A percentile compares a stretch with the other conserved stretches of the same genome.
phyloP scores from a whole-genome alignment of 1,140 invertebrate species.

The Trichonephila clavata region DNA sequence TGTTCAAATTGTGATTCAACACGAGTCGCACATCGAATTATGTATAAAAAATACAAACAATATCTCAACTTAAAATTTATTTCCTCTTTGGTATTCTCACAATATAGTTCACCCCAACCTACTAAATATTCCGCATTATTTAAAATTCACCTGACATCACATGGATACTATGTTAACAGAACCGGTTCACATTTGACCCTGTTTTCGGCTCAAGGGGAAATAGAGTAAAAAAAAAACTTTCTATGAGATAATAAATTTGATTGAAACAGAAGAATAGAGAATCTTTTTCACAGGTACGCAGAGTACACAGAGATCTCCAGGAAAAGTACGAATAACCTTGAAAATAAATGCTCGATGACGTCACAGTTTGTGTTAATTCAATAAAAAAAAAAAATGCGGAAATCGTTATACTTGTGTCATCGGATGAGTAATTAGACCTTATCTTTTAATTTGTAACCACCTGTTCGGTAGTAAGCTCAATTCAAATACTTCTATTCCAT shows the following conservation, averaged over 20 bases:
- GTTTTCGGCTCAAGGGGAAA: neutral
- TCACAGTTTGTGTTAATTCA: neutral
- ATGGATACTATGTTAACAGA: neutral
- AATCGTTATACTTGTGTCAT: neutral
- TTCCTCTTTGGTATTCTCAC: too few relatives aligned
- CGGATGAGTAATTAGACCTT: neutral
- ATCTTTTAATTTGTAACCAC: too few relatives aligned
- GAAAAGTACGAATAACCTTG: neutral
- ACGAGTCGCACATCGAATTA: too few relatives aligned
- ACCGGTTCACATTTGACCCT: constrained; percentile 8
- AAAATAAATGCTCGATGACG: neutral
- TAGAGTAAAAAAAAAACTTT: neutral
- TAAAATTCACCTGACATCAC: too few relatives aligned
- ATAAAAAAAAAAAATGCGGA: neutral
- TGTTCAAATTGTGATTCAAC: too few relatives aligned
- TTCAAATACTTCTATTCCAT: too few relatives aligned
- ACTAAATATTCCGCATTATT: too few relatives aligned
- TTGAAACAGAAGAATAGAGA: neutral
- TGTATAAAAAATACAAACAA: too few relatives aligned
- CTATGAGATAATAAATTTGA: neutral
- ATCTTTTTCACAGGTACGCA: too few relatives aligned
- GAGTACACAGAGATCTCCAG: neutral
- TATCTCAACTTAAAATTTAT: too few relatives aligned
- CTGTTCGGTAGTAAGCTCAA: too few relatives aligned
- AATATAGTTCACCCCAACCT: too few relatives aligned